Evolutionary conservation across 2,888 invertebrate genomes (phyloP).

Genomic region (Drosophila nr. fundita): DNA sequence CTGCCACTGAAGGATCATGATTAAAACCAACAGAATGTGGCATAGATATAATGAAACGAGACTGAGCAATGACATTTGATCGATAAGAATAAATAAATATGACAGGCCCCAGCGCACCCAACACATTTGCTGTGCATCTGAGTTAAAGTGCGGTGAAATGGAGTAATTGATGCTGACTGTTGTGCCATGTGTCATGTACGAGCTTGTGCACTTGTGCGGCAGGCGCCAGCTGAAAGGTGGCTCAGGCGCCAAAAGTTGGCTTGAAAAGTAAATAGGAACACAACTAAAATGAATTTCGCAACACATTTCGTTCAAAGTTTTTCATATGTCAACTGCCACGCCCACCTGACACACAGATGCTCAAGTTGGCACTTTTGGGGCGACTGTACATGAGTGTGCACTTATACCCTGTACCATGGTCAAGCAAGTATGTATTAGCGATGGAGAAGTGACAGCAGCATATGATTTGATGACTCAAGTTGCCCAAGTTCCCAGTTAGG

Average conservation of each 20-base stretch:
- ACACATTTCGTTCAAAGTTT: slow-evolving; percentile 52
- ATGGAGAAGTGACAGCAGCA: not conserved
- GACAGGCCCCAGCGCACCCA: slow-evolving; percentile 13
- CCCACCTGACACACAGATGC: slow-evolving; percentile 32
- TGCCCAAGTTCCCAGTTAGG: not conserved
- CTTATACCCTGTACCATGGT: not conserved
- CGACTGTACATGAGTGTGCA: not conserved
- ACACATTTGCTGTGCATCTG: not conserved
- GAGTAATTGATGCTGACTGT: not conserved
- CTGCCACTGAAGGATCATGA: not conserved
- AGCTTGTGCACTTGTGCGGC: slow-evolving; percentile 60
- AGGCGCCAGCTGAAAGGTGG: slow-evolving; percentile 28
- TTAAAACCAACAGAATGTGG: slow-evolving; percentile 8
- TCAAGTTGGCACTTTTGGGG: slow-evolving; percentile 21
- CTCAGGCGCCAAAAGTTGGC: slow-evolving; percentile 33
- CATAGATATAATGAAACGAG: slow-evolving; percentile 24
- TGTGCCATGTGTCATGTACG: slow-evolving; percentile 50
- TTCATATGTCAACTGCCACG: slow-evolving; percentile 55
- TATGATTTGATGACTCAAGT: not conserved
- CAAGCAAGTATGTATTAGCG: too few species aligned
- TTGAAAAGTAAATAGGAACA: slow-evolving; percentile 70
- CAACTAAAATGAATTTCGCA: slow-evolving; percentile 67
- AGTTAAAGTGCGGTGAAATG: not conserved
- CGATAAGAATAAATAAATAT: slow-evolving; percentile 54
- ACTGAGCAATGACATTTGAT: slow-evolving; percentile 50